Base-by-base conservation (phyloP, 2,113 vertebrate genomes). In the Mustelus asterias region DNA sequence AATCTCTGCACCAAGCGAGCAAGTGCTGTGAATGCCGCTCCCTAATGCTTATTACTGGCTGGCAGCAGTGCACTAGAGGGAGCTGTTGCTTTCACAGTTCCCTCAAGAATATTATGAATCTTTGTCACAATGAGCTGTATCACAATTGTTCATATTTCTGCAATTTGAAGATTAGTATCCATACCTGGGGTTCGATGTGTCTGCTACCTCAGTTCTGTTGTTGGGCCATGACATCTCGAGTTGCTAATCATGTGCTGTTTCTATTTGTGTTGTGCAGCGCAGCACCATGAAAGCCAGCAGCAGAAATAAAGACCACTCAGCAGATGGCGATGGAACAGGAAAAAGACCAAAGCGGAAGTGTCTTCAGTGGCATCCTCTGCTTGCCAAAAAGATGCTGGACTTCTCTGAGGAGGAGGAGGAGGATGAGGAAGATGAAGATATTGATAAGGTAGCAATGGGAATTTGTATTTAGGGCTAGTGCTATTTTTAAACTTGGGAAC, bases 331-430 rank as follows among this genome's bases (percentile, higher is more conserved):
- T 97, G 98, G 98, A 96, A 97, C 98, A 96, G 98, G 98, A 95
- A 99, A 99, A 97, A 97, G 99, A 96, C 99, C 99, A 96, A 99
- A 99, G 97, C 98, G 99, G 60, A 99, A 99, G 98, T 99, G 99
- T 97, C 98, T 99, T 96, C 99, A 99, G 98, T 99, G 99, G 99
- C 99, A 99, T 97, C 99, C 99, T 1, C 98, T 99, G 96, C 98
- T 99, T 95, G 99, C 99, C 96, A 99, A 99, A 97, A 99, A 99
- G 97, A 97, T 98, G 83, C 97, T 99, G 96, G 99, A 99, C 96
- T 99, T 99, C 97, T 99, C 99, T 78, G 99, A 99, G 97, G 99
- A 99, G 96, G 99, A 99, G 18, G 99, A 99, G 60, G 99, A 99
- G 1, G 99, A 99, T 54, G 99, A 99, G 72, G 99, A 99, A 95